Evolutionary conservation across 2,888 invertebrate genomes (phyloP).

Genomic region (Meliscaeva auricollis): DNA sequence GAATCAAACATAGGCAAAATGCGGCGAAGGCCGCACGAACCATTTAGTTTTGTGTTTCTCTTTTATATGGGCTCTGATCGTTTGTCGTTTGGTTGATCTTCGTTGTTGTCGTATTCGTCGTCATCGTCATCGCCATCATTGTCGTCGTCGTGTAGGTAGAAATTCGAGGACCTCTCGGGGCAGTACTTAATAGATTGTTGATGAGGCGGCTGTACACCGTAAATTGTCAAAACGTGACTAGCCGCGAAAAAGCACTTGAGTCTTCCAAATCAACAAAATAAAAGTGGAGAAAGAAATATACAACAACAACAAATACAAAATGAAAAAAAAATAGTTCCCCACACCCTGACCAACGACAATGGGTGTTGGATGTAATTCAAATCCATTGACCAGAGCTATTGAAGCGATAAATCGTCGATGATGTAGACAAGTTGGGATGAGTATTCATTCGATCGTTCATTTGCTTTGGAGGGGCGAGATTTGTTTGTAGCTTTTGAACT

Average conservation of each 20-base stretch:
- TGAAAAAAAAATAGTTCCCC: slow-evolving; percentile 16
- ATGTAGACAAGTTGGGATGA: slow-evolving; percentile 41
- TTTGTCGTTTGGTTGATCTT: slow-evolving; percentile 41
- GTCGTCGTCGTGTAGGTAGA: slow-evolving; percentile 67
- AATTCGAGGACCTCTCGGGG: slow-evolving; percentile 74
- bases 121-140: slow-evolving; percentile 26
- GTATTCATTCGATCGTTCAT: not conserved
- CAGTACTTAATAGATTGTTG: slow-evolving; percentile 76
- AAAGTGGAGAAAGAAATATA: slow-evolving; percentile 27
- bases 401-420: slow-evolving; percentile 73
- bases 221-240: slow-evolving; percentile 76
- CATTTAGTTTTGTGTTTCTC: slow-evolving; percentile 63
- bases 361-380: slow-evolving; percentile 67
- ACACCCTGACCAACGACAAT: slow-evolving; percentile 55
- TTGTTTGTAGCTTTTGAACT: slow-evolving; percentile 27
- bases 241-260: slow-evolving; percentile 75
- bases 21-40: slow-evolving; percentile 71
- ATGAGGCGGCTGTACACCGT: slow-evolving; percentile 75
- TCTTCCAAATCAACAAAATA: slow-evolving; percentile 68
- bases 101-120: slow-evolving; percentile 33
- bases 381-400: slow-evolving; percentile 60
- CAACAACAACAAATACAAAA: slow-evolving; percentile 26
- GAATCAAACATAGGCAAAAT: slow-evolving; percentile 65
- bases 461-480: not conserved
- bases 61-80: slow-evolving; percentile 30